Base-by-base conservation (phyloP, 2,888 invertebrate species). In the Synanthedon myopaeformis region DNA sequence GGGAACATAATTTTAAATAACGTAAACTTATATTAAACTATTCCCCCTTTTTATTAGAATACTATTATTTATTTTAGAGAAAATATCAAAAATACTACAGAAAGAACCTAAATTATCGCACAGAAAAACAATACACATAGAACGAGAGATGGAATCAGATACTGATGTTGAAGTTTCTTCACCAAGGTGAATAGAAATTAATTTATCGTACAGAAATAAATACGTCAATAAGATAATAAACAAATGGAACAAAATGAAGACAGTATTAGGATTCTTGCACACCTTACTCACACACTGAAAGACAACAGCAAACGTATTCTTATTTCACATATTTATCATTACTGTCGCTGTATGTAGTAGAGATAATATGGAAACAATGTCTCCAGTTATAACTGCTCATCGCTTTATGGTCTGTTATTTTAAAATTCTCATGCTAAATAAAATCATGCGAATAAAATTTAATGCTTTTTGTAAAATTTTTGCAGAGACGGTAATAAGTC, bases 131-230 rank as follows among this genome's bases (percentile, higher is more conserved):
- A 63, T 87, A 10, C 58, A 64, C 50, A 70, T 87, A 35, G 71
- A 81, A 42, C 70, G 79, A 62, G 80, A 82, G 51, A 52, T 78
- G 55, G 79, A 87, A 55, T 83, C 86, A 0, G 87, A 87, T 56
- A 87, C 85, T 0, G 87, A 87, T 52, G 87, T 87, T 4, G 87
- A 86, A 66, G 58, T 65, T 52, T 62, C 58, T 52, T 35, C 35
- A 35, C 65, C 74, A 48, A 82, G 84, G 86, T 79, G 60, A 57
- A 57, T 49, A 42, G 10, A 35, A 35, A 35, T 10, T 35, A 8
- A 8, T 23, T 23, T 23, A 23, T 23, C 1, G 4, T 4, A 23
- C 23, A 4, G 23, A 17, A 17, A 17, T 17, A 17, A 17, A 23
- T 23, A 23, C 23, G 5, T 5, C 23, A 23, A 5, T 23, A 23